These are phyloP conservation scores for Betta splendens DNA, from an alignment of 2,797 vertebrate genomes.

Conservation along the genomic window DNA sequence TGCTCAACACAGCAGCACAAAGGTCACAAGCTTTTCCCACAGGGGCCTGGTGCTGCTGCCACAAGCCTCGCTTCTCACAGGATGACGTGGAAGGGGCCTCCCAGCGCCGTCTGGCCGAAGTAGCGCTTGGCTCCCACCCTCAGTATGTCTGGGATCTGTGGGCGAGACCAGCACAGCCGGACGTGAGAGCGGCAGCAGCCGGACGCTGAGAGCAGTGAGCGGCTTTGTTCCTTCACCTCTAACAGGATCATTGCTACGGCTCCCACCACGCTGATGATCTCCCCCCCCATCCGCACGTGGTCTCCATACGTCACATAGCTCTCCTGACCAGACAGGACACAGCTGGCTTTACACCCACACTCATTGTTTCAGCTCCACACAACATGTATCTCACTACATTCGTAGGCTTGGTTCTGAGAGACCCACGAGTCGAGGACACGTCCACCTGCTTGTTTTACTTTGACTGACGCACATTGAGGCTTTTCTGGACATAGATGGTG, in stretches of 20 bases:
- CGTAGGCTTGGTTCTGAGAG: no score
- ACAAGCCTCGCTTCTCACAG: slow-evolving; percentile 80
- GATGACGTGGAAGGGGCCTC: slow-evolving; percentile 94
- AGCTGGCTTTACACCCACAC: no score
- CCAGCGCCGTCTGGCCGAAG: slow-evolving; percentile 93
- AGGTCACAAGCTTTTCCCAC: background rate
- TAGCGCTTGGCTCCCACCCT: slow-evolving; percentile 91
- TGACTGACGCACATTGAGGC: slow-evolving; percentile 82
- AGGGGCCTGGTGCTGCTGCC: background rate
- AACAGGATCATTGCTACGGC: slow-evolving; percentile 89
- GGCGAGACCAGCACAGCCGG: background rate
- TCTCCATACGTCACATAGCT: slow-evolving; percentile 87
- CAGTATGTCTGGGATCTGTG: slow-evolving; percentile 93
- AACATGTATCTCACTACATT: no score
- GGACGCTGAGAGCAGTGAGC: no score
- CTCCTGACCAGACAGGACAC: slow-evolving; percentile 78
- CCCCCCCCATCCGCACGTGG: slow-evolving; percentile 87
- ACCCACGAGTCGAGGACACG: no score
- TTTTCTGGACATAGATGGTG: slow-evolving; percentile 86
- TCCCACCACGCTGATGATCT: slow-evolving; percentile 90
- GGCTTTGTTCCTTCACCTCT: slow-evolving; percentile 83
- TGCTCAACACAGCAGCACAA: slow-evolving; percentile 56
- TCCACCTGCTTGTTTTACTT: no score
- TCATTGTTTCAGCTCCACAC: no score
- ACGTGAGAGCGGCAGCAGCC: slow-evolving; percentile 4